Conservation (phyloP, 2,888 invertebrate species). For the Helobdella robusta region DNA sequence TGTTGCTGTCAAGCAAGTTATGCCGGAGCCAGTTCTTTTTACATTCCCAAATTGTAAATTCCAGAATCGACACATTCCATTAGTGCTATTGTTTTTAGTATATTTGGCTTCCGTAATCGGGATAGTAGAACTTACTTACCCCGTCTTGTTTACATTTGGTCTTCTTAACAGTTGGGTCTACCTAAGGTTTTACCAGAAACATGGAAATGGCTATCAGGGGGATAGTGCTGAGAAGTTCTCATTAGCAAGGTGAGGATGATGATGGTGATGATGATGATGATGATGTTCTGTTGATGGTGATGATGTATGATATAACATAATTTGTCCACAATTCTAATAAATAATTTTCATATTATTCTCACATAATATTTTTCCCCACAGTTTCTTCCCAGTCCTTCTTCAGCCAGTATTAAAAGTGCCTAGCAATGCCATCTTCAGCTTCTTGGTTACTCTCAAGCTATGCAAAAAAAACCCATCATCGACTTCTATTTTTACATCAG, state of each 20-base stretch:
- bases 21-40: slow-evolving; percentile 87
- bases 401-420: slow-evolving; percentile 82
- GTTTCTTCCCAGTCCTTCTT: slow-evolving; percentile 86
- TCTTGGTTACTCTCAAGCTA: slow-evolving; percentile 69
- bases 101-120: slow-evolving; percentile 59
- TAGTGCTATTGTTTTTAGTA: slow-evolving; percentile 69
- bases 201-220: slow-evolving; percentile 80
- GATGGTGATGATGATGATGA: background rate
- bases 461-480: slow-evolving; percentile 63
- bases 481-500: too few relatives aligned
- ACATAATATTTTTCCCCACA: slow-evolving; percentile 46
- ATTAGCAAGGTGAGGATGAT: slow-evolving; percentile 67
- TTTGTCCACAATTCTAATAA: background rate
- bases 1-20: slow-evolving; percentile 89
- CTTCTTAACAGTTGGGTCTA: slow-evolving; percentile 85
- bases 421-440: slow-evolving; percentile 72
- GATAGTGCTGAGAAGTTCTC: slow-evolving; percentile 94
- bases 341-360: background rate
- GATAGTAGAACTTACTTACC: slow-evolving; percentile 78
- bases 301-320: background rate
- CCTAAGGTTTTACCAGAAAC: slow-evolving; percentile 86
- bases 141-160: slow-evolving; percentile 87
- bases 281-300: background rate
- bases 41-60: slow-evolving; percentile 77
- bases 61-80: slow-evolving; percentile 72